Evolutionary conservation across 2,888 invertebrate genomes (phyloP).

Genomic region (Caenorhabditis sulstoni): DNA sequence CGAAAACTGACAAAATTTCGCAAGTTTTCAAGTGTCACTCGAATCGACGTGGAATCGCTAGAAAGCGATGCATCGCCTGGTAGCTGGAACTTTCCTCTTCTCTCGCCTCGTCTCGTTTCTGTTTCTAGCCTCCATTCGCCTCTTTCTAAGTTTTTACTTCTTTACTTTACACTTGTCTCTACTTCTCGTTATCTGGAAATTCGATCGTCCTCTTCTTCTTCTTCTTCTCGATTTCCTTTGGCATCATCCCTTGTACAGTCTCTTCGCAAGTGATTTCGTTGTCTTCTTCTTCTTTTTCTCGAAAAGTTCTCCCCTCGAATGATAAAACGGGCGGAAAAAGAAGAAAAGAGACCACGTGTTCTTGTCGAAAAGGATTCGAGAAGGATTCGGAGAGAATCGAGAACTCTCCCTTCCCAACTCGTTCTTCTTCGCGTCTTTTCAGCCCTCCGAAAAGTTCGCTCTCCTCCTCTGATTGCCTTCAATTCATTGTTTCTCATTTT

Average conservation of each 20-base stretch:
- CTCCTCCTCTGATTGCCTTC: too few species aligned
- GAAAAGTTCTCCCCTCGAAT: background rate
- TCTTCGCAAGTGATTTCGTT: background rate
- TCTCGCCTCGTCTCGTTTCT: slow-evolving; percentile 5
- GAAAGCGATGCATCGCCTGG: too few species aligned
- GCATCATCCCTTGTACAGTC: slow-evolving; percentile 6
- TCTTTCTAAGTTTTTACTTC: slow-evolving; percentile 21
- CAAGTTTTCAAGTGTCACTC: too few species aligned
- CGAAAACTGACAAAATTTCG: too few species aligned
- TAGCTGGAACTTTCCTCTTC: slow-evolving; percentile 20
- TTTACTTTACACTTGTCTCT: slow-evolving; percentile 44
- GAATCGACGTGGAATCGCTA: too few species aligned
- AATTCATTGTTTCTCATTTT: too few species aligned
- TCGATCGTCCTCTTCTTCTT: slow-evolving; percentile 24
- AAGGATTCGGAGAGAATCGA: background rate
- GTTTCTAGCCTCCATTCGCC: slow-evolving; percentile 7
- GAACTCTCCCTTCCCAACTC: too few species aligned
- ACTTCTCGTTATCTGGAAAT: slow-evolving; percentile 46
- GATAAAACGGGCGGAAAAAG: background rate
- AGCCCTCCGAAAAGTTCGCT: too few species aligned
- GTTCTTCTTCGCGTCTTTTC: too few species aligned
- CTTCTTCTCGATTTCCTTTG: background rate
- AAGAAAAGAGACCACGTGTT: background rate
- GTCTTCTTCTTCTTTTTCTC: background rate
- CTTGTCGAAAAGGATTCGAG: background rate